Base-by-base conservation (phyloP, 2,797 vertebrate genomes). In the Smutsia temminckii region DNA sequence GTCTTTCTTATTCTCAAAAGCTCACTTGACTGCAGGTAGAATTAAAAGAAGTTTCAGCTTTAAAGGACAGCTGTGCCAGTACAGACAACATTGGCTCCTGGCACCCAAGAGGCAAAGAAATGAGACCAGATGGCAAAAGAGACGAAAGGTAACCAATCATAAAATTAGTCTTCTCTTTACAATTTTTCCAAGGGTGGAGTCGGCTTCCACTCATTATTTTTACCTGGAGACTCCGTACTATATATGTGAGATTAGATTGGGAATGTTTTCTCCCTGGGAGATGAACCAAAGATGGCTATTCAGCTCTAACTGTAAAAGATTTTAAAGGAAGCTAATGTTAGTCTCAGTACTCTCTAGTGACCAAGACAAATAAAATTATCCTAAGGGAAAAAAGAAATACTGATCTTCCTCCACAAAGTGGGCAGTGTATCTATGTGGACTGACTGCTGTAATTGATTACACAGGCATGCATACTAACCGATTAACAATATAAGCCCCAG, bases 311-410 rank as follows among this genome's bases (percentile, higher is more conserved):
- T 97, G 85, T 34, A 88, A 85, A 93, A 49, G 11, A 89, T 93
- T 97, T 97, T 96, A 18, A 20, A 95, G 86, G 95, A 97, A 91
- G 55, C 63, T 80, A 94, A 96, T 97, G 95, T 95, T 96, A 97
- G 34, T 95, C 97, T 97, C 95, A 97, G 92, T 89, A 94, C 80
- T 97, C 91, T 97, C 85, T 96, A 94, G 92, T 97, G 93, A 92
- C 95, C 95, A 98, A 98, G 93, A 95, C 94, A 97, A 98, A 98
- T 91, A 96, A 97, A 97, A 94, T 90, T 95, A 85, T 61, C 97
- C 55, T 63, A 71, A 97, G 83, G 20, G 18, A 2, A 85, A 96
- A 96, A 92, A 98, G 95, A 85, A 96, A 91, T 9, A 84, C 90
- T 91, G 92, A 94, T 94, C 91, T 16, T 53, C 83, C 94, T 97